phyloP scores from a whole-genome alignment of 1,140 invertebrate genomes.

The Magallana gigas region DNA sequence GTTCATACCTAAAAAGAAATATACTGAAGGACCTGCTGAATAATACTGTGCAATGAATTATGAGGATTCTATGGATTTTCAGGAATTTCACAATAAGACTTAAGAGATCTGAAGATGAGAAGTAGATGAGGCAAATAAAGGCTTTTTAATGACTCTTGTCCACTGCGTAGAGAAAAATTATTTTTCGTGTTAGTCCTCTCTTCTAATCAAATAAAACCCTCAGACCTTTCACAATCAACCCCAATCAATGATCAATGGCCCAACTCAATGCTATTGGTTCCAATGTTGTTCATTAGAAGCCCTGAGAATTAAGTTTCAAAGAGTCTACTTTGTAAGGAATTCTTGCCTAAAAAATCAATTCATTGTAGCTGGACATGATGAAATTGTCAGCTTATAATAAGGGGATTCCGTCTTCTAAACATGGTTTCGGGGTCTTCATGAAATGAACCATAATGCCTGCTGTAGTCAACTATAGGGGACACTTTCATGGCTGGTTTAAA shows the following conservation, averaged over 20 bases:
- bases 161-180: no score
- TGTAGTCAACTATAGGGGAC: not conserved
- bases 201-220: not conserved
- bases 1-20: no score
- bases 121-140: no score
- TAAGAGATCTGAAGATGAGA: no score
- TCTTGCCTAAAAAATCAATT: not conserved
- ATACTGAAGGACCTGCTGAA: no score
- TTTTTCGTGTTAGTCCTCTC: no score
- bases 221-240: not conserved
- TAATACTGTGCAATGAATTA: no score
- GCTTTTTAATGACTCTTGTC: no score
- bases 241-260: not conserved
- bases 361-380: not conserved
- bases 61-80: no score
- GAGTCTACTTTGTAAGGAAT: not conserved
- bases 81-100: no score
- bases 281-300: conserved; percentile 10
- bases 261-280: not conserved
- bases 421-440: not conserved
- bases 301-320: not conserved
- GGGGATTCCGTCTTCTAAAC: not conserved
- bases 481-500: not conserved
- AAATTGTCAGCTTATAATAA: conserved; percentile 25
- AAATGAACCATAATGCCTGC: not conserved